Evolutionary conservation across 2,888 invertebrate genomes (phyloP), one percentile per base, ranked within the genome.

Genomic region (Neoitamus cyanurus): DNA sequence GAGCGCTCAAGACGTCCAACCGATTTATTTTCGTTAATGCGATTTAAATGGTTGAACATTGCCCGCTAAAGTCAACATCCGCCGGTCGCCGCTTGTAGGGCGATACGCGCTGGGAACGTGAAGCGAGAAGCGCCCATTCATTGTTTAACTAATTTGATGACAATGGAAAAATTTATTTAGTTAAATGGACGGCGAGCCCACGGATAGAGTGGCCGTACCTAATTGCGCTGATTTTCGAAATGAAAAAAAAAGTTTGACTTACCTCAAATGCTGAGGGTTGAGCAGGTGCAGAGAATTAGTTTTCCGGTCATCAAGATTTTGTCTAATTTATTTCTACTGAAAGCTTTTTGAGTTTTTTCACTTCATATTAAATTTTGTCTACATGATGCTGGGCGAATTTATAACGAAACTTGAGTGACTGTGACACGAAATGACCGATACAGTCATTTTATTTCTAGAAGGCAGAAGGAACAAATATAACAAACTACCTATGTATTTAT

Each of bases 131-230:
- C 31, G 78, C 42, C 30, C 30, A 46, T 25, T 48, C 78, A 78
- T 78, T 78, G 78, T 78, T 69, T 82, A 48, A 82, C 69, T 82
- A 82, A 82, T 82, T 28, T 69, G 82, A 69, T 82, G 82, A 82
- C 68, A 82, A 82, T 82, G 68, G 82, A 82, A 58, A 58, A 69
- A 69, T 82, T 68, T 82, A 69, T 82, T 82, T 48, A 68, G 69
- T 68, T 82, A 82, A 82, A 69, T 37, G 46, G 28, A 82, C 48
- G 30, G 31, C 9, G n/a, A 58, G 28, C 20, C 15, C 46, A 48
- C 42, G n/a, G 3, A 3, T 9, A 58, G 48, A 78, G 42, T 42
- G 48, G 58, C 48, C 78, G 42, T 48, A 6, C 58, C 78, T 20
- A 78, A 78, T 78, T 78, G 58, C 58, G 58, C 20, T 58, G 78